Conservation (phyloP, 37 sponge, comb jelly and placozoan genomes). For the Axinella damicornis region DNA sequence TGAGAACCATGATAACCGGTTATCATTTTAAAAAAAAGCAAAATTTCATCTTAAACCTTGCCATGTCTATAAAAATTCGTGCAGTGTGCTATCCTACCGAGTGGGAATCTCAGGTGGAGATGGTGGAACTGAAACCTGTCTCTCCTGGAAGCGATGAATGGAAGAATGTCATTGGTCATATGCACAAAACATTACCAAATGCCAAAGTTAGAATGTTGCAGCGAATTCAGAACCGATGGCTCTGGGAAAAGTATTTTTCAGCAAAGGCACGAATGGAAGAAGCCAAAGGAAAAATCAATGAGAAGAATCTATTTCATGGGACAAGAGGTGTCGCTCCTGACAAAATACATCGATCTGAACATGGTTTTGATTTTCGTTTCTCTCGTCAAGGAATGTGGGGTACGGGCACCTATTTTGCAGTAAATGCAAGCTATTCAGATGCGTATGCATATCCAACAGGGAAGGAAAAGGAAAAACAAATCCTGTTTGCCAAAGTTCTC, state of each 20-base stretch:
- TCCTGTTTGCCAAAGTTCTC: constrained; percentile 67
- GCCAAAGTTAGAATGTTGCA: constrained; percentile 30
- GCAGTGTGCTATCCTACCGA: too few species aligned
- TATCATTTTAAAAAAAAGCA: too few species aligned
- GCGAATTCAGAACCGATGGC: constrained; percentile 82
- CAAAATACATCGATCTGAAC: constrained; percentile 55
- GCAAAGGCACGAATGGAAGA: constrained; percentile 53
- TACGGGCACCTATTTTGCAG: constrained; percentile 79
- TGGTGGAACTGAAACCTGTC: background rate
- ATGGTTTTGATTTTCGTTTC: constrained; percentile 81
- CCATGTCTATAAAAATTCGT: too few species aligned
- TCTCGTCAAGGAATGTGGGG: constrained; percentile 76
- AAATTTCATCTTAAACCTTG: too few species aligned
- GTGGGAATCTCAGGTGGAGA: constrained; percentile 46
- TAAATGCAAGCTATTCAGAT: constrained; percentile 81
- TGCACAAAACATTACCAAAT: constrained; percentile 45
- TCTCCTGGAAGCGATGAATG: constrained; percentile 23
- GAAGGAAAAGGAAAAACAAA: constrained; percentile 33
- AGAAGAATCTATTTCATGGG: constrained; percentile 72
- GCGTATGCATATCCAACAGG: constrained; percentile 34
- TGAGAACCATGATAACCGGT: too few species aligned
- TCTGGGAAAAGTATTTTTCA: constrained; percentile 65
- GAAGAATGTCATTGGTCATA: background rate
- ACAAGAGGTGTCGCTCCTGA: constrained; percentile 41
- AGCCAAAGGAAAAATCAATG: constrained; percentile 47